Evolutionary conservation across 2,888 invertebrate species (phyloP), one percentile per base, ranked within the genome.

Genomic region (Siphonodentalium dalli): DNA sequence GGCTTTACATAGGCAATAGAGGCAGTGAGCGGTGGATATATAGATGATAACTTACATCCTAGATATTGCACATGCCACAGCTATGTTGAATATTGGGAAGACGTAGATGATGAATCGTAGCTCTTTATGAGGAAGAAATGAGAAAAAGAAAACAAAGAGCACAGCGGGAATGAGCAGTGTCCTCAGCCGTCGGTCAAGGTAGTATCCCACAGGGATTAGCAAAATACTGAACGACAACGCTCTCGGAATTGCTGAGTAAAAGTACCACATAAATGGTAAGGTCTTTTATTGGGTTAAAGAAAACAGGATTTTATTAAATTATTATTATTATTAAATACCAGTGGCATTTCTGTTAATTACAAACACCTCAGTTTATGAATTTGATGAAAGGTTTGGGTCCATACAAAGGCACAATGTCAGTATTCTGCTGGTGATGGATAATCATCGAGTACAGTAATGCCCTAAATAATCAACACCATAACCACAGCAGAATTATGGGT

Each of bases 101-200:
- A 91, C 89, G 78, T 99, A 99, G 68, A 99, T 92, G 66, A 99
- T 93, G 82, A 99, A 99, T 45, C 99, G 86, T 31, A 98, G 85
- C 83, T 99, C 99, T 81, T 99, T 99, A 80, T 99, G 99, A 0
- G 99, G 98, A 61, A 99, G 83, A 77, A 96, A 87, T 9, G 98
- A 99, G 81, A 92, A 98, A n/a, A 95, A 79, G 24, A 90, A 77
- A 49, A 99, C 89, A 83, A 94, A 98, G 29, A 87, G 81, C 3
- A 78, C 11, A 1, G 78, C 71, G 8, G 79, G 75, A 40, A 68
- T 33, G 9, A 68, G 49, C 39, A 47, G 80, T 43, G 87, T 86
- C 42, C 90, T 83, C 41, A 89, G 85, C 65, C 93, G 85, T 46
- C 86, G 83, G 75, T 95, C 76, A 31, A 79, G 24, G 31, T 69